Conservation (phyloP, 2,797 vertebrate genomes). For the Sebastes vulpes region DNA sequence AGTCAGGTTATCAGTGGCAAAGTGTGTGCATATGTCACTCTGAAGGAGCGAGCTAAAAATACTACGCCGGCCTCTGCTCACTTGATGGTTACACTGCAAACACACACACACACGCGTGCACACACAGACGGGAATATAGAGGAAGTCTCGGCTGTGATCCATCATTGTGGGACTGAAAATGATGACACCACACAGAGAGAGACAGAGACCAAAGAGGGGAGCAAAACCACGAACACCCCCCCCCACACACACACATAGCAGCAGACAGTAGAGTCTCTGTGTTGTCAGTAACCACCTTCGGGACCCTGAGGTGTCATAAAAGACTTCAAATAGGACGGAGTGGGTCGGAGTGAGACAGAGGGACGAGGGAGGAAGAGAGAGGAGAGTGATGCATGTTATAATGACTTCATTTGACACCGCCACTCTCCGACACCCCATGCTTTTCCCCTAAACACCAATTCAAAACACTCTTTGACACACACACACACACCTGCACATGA, state of each 20-base stretch:
- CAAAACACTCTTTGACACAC: background rate
- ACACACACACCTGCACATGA: background rate
- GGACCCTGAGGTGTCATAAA: slow-evolving; percentile 76
- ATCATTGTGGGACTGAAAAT: slow-evolving; percentile 68
- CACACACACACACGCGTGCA: background rate
- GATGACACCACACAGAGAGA: slow-evolving; percentile 57
- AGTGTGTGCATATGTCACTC: slow-evolving; percentile 25
- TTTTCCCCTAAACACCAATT: slow-evolving; percentile 32
- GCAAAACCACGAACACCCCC: too few species aligned
- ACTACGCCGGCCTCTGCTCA: slow-evolving; percentile 17
- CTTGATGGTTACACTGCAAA: slow-evolving; percentile 12
- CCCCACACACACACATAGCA: slow-evolving; percentile 14
- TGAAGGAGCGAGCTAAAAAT: slow-evolving; percentile 51
- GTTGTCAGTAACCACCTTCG: slow-evolving; percentile 65
- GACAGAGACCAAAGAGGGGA: background rate
- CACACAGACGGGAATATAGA: slow-evolving; percentile 63
- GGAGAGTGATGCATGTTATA: slow-evolving; percentile 49
- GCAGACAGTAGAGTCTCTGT: slow-evolving; percentile 65
- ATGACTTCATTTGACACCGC: slow-evolving; percentile 68
- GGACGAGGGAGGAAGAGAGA: slow-evolving; percentile 44
- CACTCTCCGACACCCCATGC: slow-evolving; percentile 32
- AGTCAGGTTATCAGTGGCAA: slow-evolving; percentile 21
- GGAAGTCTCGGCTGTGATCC: slow-evolving; percentile 81
- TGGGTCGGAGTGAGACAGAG: slow-evolving; percentile 19
- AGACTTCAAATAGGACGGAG: slow-evolving; percentile 62